Evolutionary conservation across 2,113 vertebrate genomes (phyloP).

Genomic region (Oncorhynchus tshawytscha): DNA sequence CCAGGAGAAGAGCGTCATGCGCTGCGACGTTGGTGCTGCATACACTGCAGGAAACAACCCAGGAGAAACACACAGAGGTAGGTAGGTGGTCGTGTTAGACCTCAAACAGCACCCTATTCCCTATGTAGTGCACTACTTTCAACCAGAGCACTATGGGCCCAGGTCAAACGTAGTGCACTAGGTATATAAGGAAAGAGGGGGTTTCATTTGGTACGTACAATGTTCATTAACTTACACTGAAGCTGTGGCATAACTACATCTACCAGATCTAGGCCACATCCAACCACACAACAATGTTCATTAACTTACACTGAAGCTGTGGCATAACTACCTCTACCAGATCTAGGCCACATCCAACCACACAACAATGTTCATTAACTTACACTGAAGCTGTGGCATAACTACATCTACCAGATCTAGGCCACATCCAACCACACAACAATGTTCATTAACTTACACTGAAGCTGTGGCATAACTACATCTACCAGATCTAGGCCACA

Average conservation of each 20-base stretch:
- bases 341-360: neutral
- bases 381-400: neutral
- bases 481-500: too few relatives aligned
- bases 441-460: too few relatives aligned
- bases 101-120: too few relatives aligned
- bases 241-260: neutral
- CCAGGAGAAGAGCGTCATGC: neutral
- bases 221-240: neutral
- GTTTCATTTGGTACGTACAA: neutral
- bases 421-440: neutral
- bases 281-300: neutral
- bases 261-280: neutral
- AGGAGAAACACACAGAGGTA: neutral
- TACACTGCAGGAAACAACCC: neutral
- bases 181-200: too few relatives aligned
- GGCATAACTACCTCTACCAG: neutral
- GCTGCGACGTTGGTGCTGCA: neutral
- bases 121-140: neutral
- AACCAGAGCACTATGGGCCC: neutral
- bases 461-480: too few relatives aligned
- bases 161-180: neutral
- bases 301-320: too few relatives aligned
- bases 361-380: too few relatives aligned
- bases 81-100: neutral
- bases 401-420: neutral